Base-by-base conservation (phyloP, 2,797 vertebrate genomes). In the Dendrocincla fuliginosa region DNA sequence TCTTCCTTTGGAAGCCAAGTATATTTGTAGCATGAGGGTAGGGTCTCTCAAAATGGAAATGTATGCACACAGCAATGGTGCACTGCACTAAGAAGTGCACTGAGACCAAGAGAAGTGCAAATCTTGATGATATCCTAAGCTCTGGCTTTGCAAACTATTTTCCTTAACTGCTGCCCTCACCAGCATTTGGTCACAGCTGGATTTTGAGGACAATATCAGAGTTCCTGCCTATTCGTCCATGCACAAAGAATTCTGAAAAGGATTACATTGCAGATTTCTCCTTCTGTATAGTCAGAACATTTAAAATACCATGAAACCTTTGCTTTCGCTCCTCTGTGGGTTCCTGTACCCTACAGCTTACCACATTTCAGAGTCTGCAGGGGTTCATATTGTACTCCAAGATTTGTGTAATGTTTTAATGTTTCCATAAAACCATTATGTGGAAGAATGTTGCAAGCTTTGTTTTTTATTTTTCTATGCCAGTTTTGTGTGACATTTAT, bases 301-400 rank as follows among this genome's bases (percentile, higher is more conserved):
- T 98, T 97, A 97, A 98, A 98, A 98, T 93, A 93, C 81, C 92
- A 97, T 97, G 97, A 96, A 97, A 97, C 84, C 73, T 98, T 90
- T 95, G 95, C 93, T 96, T 97, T 95, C 86, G 41, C 71, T 91
- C 90, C 97, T 88, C 97, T 95, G 93, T 97, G 94, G 92, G 94
- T 81, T 97, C 87, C 95, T 76, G 63, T 70, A 93, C 93, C 96
- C 96, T 95, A 97, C 93, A 95, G 97, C 83, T 98, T 91, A 46
- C 96, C 89, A 89, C 97, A 98, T 98, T 96, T 98, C 95, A 82
- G 64, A 95, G 91, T 84, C 97, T 93, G 94, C 90, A 86, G 96
- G 97, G 95, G 95, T 97, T 96, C 90, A 19, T 97, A 96, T 93
- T 92, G 94, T 86, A 95, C 88, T 97, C 83, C 2, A 49, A 97